phyloP scores from a whole-genome alignment of 1,140 invertebrate species.

The Drosophila mayri region DNA sequence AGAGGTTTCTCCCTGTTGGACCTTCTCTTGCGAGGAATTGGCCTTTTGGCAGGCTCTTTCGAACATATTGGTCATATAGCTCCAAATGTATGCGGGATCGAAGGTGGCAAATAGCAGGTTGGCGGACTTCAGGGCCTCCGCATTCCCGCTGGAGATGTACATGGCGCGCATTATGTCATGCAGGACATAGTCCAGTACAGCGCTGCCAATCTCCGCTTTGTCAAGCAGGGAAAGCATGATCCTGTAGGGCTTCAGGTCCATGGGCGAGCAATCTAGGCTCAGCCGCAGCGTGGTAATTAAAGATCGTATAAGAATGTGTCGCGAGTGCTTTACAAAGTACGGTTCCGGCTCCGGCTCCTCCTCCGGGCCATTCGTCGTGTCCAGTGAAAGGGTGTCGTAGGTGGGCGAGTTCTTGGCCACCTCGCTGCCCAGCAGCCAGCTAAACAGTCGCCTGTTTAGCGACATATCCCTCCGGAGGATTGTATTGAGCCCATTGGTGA shows the following conservation, averaged over 20 bases:
- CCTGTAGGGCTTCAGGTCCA: slow-evolving; percentile 92
- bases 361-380: slow-evolving; percentile 30
- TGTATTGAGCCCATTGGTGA: slow-evolving; percentile 93
- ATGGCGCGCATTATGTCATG: slow-evolving; percentile 92
- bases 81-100: slow-evolving; percentile 95
- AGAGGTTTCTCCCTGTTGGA: slow-evolving; percentile 19
- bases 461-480: slow-evolving; percentile 96
- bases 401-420: slow-evolving; percentile 87
- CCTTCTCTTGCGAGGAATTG: slow-evolving; percentile 27
- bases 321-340: slow-evolving; percentile 92
- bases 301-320: slow-evolving; percentile 88
- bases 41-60: slow-evolving; percentile 87
- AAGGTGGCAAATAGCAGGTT: slow-evolving; percentile 94
- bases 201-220: slow-evolving; percentile 94
- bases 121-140: slow-evolving; percentile 91
- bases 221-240: slow-evolving; percentile 95
- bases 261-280: slow-evolving; percentile 87
- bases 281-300: slow-evolving; percentile 88
- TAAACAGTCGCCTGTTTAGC: slow-evolving; percentile 93
- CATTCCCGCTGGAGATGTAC: slow-evolving; percentile 80
- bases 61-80: slow-evolving; percentile 91
- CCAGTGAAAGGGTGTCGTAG: slow-evolving; percentile 69
- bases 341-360: slow-evolving; percentile 83
- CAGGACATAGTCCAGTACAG: slow-evolving; percentile 94
- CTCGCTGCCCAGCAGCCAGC: slow-evolving; percentile 93